Evolutionary conservation across 2,888 invertebrate species (phyloP).

Genomic region (Drosophila setosimentum): DNA sequence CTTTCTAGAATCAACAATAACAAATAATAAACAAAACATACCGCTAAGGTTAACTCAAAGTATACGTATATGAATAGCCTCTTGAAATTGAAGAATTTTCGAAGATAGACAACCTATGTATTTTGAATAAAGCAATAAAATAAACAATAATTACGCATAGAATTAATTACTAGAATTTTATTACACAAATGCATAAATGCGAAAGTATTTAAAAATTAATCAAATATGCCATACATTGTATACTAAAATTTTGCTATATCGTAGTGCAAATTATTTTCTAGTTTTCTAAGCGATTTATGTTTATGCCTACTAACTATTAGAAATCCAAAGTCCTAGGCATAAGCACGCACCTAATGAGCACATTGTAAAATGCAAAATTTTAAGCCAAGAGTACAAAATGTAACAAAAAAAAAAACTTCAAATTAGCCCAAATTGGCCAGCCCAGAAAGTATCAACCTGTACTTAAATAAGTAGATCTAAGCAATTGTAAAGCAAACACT

Average conservation of each 20-base stretch:
- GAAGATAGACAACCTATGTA: slow-evolving; percentile 21
- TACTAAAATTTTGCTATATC: slow-evolving; percentile 29
- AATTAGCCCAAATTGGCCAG: slow-evolving; percentile 54
- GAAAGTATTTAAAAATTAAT: slow-evolving; percentile 1
- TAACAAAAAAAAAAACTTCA: slow-evolving; percentile 16
- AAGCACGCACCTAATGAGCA: slow-evolving; percentile 74
- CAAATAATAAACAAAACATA: neutral
- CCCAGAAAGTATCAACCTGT: slow-evolving; percentile 30
- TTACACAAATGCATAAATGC: neutral
- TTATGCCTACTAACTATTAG: slow-evolving; percentile 63
- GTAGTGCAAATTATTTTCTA: slow-evolving; percentile 48
- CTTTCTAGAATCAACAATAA: slow-evolving; percentile 36
- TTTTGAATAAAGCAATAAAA: slow-evolving; percentile 65
- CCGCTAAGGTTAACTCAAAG: slow-evolving; percentile 54
- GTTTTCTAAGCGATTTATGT: slow-evolving; percentile 48
- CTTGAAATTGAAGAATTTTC: slow-evolving; percentile 65
- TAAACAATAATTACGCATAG: slow-evolving; percentile 53
- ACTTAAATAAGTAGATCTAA: slow-evolving; percentile 38
- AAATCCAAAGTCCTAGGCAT: slow-evolving; percentile 66
- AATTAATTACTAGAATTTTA: slow-evolving; percentile 2
- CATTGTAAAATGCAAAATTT: slow-evolving; percentile 84
- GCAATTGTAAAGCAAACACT: slow-evolving; percentile 74
- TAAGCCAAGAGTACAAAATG: slow-evolving; percentile 84
- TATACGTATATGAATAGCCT: slow-evolving; percentile 71
- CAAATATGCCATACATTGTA: slow-evolving; percentile 21